Percentiles rank a stretch among this genome's conserved stretches.
These are phyloP conservation scores for Formica aserva DNA, from an alignment of 2,888 invertebrate species.

Conservation along the genomic window DNA sequence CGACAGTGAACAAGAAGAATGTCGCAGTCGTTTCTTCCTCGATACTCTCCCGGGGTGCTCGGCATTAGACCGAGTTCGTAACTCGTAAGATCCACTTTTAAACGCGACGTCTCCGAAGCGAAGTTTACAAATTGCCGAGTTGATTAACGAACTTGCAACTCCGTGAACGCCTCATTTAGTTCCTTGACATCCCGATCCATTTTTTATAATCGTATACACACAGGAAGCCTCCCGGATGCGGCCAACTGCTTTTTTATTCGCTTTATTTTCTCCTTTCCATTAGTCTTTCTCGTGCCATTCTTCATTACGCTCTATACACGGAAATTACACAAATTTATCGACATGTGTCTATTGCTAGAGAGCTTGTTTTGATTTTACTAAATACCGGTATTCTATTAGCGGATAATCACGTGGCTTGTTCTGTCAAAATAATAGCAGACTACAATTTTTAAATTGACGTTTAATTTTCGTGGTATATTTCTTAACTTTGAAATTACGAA, in stretches of 20 bases:
- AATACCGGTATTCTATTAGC: neutral
- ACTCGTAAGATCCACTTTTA: constrained; percentile 24
- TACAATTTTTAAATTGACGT: neutral
- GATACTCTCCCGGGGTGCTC: neutral
- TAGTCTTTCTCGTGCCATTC: neutral
- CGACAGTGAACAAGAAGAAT: neutral
- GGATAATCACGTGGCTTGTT: constrained; percentile 1
- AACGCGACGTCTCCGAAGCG: constrained; percentile 1
- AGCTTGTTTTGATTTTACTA: neutral
- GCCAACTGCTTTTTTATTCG: neutral
- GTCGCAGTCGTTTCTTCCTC: constrained; percentile 4
- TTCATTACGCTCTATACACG: neutral
- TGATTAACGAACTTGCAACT: constrained; percentile 33
- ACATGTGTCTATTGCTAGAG: neutral
- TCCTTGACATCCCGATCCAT: constrained; percentile 17
- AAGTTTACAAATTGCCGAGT: constrained; percentile 23
- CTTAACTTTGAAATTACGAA: neutral
- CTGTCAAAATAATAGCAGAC: neutral
- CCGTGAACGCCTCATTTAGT: constrained; percentile 28
- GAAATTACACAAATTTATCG: constrained; percentile 17
- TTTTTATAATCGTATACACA: constrained; percentile 21
- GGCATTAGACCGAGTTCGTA: neutral
- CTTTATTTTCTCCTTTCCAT: neutral
- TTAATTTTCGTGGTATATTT: neutral
- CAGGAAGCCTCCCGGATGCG: neutral